Percentiles rank a stretch among this genome's conserved stretches.
These are phyloP conservation scores for Tragulus kanchil DNA, from an alignment of 2,113 vertebrate genomes.

Conservation along the genomic window DNA sequence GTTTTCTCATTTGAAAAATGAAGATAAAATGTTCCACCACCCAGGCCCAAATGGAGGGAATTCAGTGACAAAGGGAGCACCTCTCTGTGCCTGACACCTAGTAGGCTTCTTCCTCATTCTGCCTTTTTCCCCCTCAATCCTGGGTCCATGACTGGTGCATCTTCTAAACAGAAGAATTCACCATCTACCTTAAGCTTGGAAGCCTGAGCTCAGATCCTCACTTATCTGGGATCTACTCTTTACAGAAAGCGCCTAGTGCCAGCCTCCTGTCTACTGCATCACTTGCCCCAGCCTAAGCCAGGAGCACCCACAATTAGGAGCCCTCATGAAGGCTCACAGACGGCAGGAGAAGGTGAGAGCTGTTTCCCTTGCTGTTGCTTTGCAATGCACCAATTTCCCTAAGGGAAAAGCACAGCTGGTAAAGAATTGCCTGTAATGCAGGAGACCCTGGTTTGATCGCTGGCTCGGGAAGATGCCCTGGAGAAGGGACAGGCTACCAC, in stretches of 20 bases:
- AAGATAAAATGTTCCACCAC: background rate
- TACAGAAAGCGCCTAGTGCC: background rate
- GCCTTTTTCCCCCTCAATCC: background rate
- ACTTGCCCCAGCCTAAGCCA: background rate
- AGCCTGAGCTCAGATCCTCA: background rate
- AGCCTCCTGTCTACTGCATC: accelerated
- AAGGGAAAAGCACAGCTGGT: no score
- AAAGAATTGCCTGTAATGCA: no score
- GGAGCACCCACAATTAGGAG: background rate
- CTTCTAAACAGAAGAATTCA: background rate
- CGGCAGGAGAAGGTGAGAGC: background rate
- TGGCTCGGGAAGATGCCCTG: no score
- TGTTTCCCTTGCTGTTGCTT: background rate
- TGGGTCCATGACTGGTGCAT: background rate
- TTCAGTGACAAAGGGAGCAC: background rate
- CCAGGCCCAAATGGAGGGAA: background rate
- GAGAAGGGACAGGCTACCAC: no score
- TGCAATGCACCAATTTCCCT: background rate
- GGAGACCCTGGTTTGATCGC: no score
- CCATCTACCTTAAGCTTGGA: accelerated
- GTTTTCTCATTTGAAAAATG: background rate
- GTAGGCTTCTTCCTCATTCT: background rate
- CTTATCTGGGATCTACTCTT: background rate
- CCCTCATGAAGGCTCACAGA: background rate
- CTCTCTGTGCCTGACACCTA: accelerated